These are phyloP conservation scores for Antheraea pernyi DNA, from an alignment of 1,140 invertebrate genomes.

Conservation along the genomic window DNA sequence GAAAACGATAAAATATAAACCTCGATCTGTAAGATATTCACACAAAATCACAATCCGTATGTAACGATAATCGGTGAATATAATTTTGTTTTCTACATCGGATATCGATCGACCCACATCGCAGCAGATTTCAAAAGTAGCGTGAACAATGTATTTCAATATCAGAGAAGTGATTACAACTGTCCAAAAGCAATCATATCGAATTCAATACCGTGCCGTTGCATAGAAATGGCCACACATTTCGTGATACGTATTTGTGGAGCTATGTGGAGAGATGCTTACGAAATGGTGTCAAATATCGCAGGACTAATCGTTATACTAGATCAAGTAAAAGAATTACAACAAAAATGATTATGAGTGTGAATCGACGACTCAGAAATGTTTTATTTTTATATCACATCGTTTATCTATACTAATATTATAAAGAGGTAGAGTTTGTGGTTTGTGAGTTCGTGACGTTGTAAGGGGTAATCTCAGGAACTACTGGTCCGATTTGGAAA, in stretches of 20 bases:
- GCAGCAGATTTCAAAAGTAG: constrained; percentile 6
- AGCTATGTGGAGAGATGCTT: not conserved
- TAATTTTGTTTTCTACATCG: not conserved
- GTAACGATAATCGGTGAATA: not conserved
- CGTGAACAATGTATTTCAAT: constrained; percentile 14
- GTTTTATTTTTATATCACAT: no score
- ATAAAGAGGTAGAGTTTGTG: no score
- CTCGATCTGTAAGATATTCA: not conserved
- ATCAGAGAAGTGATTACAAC: constrained; percentile 15
- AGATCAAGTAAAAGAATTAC: not conserved
- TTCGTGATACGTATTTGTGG: not conserved
- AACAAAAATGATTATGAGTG: not conserved
- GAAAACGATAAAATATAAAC: not conserved
- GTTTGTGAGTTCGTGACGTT: no score
- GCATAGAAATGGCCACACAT: not conserved
- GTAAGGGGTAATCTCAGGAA: no score
- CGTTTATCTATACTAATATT: no score
- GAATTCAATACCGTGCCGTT: constrained; percentile 7
- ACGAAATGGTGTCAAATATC: constrained; percentile 10
- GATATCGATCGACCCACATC: constrained; percentile 7
- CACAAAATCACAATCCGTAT: not conserved
- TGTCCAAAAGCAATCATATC: constrained; percentile 13
- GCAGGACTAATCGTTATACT: not conserved
- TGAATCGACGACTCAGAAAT: not conserved
- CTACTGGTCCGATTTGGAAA: no score